Conservation (phyloP, 1,140 invertebrate species). For the Rhagoletis pomonella region DNA sequence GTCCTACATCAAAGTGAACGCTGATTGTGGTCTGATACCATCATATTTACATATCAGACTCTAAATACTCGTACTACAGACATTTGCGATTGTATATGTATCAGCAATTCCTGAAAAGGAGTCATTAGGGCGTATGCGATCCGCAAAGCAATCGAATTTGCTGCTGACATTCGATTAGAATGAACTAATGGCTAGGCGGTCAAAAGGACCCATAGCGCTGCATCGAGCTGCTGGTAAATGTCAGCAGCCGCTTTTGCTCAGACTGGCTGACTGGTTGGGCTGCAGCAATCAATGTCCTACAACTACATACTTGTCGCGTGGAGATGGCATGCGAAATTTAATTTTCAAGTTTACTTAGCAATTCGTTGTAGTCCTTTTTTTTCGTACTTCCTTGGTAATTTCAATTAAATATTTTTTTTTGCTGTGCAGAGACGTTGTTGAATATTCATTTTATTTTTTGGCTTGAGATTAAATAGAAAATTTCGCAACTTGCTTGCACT, state of each 20-base stretch:
- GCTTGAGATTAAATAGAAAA: not conserved
- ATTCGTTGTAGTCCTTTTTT: too few relatives aligned
- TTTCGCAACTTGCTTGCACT: conserved; percentile 22
- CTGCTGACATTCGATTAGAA: conserved; percentile 41
- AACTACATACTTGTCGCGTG: too few relatives aligned
- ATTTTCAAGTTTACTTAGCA: conserved; percentile 24
- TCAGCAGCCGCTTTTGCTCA: not conserved
- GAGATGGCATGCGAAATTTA: not conserved
- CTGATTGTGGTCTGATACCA: not conserved
- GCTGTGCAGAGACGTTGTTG: not conserved
- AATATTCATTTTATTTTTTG: not conserved
- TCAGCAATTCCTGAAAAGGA: not conserved
- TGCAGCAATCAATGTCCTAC: too few relatives aligned
- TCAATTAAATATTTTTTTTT: conserved; percentile 47
- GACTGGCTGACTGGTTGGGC: not conserved
- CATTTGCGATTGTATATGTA: not conserved
- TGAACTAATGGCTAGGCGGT: conserved; percentile 19
- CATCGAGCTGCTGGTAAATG: not conserved
- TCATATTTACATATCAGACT: not conserved
- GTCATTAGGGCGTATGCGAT: not conserved
- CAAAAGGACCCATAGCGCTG: not conserved
- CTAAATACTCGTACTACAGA: too few relatives aligned
- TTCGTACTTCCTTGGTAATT: conserved; percentile 22
- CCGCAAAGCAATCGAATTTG: conserved; percentile 16
- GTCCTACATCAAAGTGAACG: not conserved